A percentile compares a stretch with the other conserved stretches of the same genome.
Evolutionary conservation across 2,888 invertebrate species (phyloP).

Genomic region (Protophormia terraenovae): DNA sequence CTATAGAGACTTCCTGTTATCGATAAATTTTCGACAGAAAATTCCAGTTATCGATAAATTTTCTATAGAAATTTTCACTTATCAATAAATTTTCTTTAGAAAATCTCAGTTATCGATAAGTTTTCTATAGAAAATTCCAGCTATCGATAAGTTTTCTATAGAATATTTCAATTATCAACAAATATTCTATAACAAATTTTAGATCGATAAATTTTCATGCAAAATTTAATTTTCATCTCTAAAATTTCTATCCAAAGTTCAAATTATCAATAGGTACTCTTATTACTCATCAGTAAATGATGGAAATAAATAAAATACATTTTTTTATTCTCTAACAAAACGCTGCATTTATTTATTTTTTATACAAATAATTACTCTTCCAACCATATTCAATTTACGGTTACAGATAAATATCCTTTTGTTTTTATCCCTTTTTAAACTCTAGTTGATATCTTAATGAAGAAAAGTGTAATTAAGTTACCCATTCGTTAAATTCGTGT

Average conservation of each 20-base stretch:
- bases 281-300: too few relatives aligned
- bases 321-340: too few relatives aligned
- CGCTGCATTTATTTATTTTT: too few relatives aligned
- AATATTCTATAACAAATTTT: neutral
- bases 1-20: neutral
- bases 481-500: neutral
- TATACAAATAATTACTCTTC: too few relatives aligned
- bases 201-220: neutral
- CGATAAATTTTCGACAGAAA: neutral
- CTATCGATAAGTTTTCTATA: too few relatives aligned
- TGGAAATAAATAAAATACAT: too few relatives aligned
- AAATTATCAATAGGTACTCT: neutral
- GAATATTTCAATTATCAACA: neutral
- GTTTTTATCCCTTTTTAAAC: neutral
- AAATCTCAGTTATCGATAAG: neutral
- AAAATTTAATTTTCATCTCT: neutral
- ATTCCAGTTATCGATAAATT: neutral
- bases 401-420: too few relatives aligned
- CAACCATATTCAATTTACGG: too few relatives aligned
- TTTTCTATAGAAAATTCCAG: neutral
- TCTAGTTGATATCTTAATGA: neutral
- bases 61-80: neutral
- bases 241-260: neutral
- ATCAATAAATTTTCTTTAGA: neutral
- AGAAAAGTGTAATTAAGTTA: slow-evolving; percentile 19